Evolutionary conservation across 2,888 invertebrate species (phyloP), one percentile per base, ranked within the genome.

Genomic region (Phrixothrix hirtus): DNA sequence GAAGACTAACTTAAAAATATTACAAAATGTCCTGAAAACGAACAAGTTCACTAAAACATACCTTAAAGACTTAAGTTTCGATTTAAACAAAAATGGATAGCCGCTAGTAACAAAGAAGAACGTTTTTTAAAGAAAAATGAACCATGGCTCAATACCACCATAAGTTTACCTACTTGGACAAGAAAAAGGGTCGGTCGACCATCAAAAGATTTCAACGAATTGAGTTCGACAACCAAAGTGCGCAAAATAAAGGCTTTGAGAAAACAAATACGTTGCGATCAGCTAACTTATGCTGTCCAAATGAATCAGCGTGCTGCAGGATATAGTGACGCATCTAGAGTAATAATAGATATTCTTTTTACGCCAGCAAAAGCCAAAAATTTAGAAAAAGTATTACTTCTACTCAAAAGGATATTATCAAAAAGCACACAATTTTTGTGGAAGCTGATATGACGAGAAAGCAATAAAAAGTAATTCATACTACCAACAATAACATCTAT

Each of bases 141-240:
- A n/a, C n/a, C n/a, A n/a, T n/a, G n/a, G n/a, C n/a, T n/a, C n/a
- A n/a, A n/a, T n/a, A n/a, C n/a, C n/a, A n/a, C n/a, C n/a, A n/a
- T n/a, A n/a, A n/a, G n/a, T n/a, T n/a, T n/a, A n/a, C n/a, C n/a
- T n/a, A n/a, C n/a, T n/a, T n/a, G n/a, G n/a, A n/a, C n/a, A n/a
- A n/a, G n/a, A 15, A 44, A 37, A 48, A 36, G 30, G 26, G 26
- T 15, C 17, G 56, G 55, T 35, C 58, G 52, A 43, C 55, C 57
- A 45, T 15, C 50, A 35, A 55, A 50, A 46, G 30, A 31, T 36
- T 57, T 57, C 37, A 30, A 30, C 11, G 38, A 55, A 45, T 45
- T 31, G 12, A 55, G 47, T 47, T 50, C 51, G 14, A 30, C 35
- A 25, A 55, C 21, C 15, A 58, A 58, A 37, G 34, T 45, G 21